Conservation (phyloP, 2,888 invertebrate species). For the Margaritifera margaritifera region DNA sequence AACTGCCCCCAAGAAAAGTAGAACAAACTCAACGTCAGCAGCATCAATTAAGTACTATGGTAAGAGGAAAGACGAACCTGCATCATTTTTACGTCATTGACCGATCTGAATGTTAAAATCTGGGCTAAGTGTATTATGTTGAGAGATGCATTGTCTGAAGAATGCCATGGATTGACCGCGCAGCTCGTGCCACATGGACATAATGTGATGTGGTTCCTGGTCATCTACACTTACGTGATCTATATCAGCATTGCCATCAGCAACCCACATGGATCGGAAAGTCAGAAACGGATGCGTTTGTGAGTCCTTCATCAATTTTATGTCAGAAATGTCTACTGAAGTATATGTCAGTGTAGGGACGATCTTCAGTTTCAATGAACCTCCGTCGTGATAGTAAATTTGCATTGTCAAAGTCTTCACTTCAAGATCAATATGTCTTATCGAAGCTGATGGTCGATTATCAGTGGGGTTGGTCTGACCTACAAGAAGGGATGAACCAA, state of each 20-base stretch:
- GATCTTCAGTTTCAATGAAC: slow-evolving; percentile 20
- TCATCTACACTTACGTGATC: slow-evolving; percentile 37
- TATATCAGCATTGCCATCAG: slow-evolving; percentile 38
- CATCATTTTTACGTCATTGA: too few relatives aligned
- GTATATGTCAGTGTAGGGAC: slow-evolving; percentile 13
- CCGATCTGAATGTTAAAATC: too few relatives aligned
- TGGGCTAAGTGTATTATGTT: slow-evolving; percentile 16
- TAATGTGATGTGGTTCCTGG: slow-evolving; percentile 7
- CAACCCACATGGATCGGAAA: slow-evolving; percentile 37
- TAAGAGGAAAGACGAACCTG: too few relatives aligned
- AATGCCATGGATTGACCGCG: slow-evolving; percentile 29
- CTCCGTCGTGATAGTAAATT: slow-evolving; percentile 25
- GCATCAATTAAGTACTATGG: too few relatives aligned
- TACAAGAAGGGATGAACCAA: slow-evolving; percentile 46
- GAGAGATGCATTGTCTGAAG: slow-evolving; percentile 30
- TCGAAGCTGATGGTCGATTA: slow-evolving; percentile 29
- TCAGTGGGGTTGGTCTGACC: slow-evolving; percentile 27
- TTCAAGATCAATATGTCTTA: slow-evolving; percentile 23
- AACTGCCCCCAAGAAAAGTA: too few relatives aligned
- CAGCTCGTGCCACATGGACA: slow-evolving; percentile 16
- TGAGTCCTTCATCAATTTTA: slow-evolving; percentile 10
- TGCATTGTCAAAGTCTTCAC: slow-evolving; percentile 11
- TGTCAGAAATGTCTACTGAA: slow-evolving; percentile 13
- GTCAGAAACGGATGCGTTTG: slow-evolving; percentile 22
- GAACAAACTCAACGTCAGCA: too few relatives aligned